Evolutionary conservation across 37 sponge, comb jelly and placozoan genomes (phyloP), one percentile per base, ranked within the genome.

Genomic region (Amphimedon queenslandica): DNA sequence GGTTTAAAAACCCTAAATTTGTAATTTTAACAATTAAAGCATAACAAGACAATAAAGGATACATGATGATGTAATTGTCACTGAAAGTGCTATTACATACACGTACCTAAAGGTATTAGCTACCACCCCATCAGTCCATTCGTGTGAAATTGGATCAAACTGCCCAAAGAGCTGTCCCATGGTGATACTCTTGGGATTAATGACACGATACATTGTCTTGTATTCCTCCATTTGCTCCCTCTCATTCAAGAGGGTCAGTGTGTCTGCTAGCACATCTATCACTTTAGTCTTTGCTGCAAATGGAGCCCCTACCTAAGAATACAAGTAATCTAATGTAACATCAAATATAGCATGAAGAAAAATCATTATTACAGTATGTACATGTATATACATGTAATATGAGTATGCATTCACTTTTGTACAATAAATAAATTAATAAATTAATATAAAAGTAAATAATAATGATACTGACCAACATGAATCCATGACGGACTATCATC

Each of bases 111-210:
- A 98, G 0, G 95, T 98, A 58, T 89, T 94, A 60, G 99, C 99
- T 4, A 98, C 88, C 13, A 94, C 87, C 21, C 99, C 99, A 77
- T 98, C 99, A 4, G 99, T 94, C 99, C 99, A 98, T 71, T 98
- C 99, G 55, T 98, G 99, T 16, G 99, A 98, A 21, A 98, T 92
- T 55, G 95, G 99, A 53, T 98, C 99, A 89, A 98, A 98, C 84
- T 98, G 99, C 30, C 99, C 99, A 77, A 92, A 98, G 53, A 98
- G 85, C 58, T 94, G 88, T 5, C 99, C 99, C 99, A 98, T 92
- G 3, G 99, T 92, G 71, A 98, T 82, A 42, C 93, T 72, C 91
- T 98, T 98, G 8, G 99, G 99, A 66, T 98, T 98, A 70, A 98
- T 89, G 43, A 98, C 93, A 18, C 81, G 72, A 55, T 79, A 93